phyloP scores from a whole-genome alignment of 1,140 invertebrate species.

The Penaeus japonicus region DNA sequence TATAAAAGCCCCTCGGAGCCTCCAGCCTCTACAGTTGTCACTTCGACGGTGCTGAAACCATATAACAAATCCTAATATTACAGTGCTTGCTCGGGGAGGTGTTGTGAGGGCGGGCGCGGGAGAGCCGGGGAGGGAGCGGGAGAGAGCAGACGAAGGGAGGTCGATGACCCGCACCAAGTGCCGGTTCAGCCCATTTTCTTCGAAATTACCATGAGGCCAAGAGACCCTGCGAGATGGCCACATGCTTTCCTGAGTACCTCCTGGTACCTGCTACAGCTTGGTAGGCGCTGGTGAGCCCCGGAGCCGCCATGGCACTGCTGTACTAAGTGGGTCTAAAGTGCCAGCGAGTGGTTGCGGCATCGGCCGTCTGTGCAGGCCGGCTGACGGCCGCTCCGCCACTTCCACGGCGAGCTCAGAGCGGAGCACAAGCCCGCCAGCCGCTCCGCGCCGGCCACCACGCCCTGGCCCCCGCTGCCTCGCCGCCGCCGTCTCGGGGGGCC shows the following conservation, averaged over 20 bases:
- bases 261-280: no score
- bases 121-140: background rate
- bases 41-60: conserved; percentile 19
- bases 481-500: background rate
- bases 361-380: conserved; percentile 7
- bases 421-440: conserved; percentile 14
- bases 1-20: conserved; percentile 26
- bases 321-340: conserved; percentile 43
- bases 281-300: background rate
- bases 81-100: background rate
- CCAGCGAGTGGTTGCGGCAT: conserved; percentile 24
- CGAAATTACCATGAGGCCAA: background rate
- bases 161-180: conserved; percentile 49
- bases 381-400: conserved; percentile 39
- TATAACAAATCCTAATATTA: background rate
- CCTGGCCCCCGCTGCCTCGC: conserved; percentile 19
- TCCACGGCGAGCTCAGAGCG: conserved; percentile 25
- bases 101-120: conserved; percentile 18
- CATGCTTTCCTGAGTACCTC: background rate
- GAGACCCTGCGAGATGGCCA: background rate
- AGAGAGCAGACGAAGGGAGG: conserved; percentile 24
- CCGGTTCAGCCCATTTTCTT: conserved; percentile 42
- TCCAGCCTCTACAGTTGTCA: background rate
- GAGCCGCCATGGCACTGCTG: background rate
- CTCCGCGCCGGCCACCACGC: conserved; percentile 30